These are phyloP conservation scores for Sarotherodon lohbergeri DNA, from an alignment of 2,113 vertebrate species.

Conservation along the genomic window DNA sequence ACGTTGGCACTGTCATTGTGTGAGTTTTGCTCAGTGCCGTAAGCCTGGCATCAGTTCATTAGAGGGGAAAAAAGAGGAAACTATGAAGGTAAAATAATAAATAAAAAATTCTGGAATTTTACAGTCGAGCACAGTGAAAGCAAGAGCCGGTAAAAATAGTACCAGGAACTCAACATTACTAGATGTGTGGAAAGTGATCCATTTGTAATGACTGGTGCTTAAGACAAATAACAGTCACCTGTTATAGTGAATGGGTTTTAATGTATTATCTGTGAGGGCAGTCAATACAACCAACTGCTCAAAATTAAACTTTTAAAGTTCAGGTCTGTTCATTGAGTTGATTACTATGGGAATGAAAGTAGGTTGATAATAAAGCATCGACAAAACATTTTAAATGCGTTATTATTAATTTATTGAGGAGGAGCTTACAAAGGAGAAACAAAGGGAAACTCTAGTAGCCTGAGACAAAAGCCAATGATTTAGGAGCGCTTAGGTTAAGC, in stretches of 20 bases:
- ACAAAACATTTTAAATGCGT: background rate
- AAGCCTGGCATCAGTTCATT: background rate
- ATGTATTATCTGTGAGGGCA: slow-evolving; percentile 54
- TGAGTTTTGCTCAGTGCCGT: background rate
- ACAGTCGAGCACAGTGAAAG: background rate
- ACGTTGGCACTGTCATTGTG: background rate
- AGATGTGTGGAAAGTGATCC: background rate
- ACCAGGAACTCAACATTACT: background rate
- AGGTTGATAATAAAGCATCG: background rate
- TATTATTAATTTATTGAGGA: background rate
- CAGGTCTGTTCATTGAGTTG: background rate
- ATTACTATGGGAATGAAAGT: background rate
- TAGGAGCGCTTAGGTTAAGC: slow-evolving; percentile 1
- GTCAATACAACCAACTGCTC: slow-evolving; percentile 14
- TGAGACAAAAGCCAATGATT: background rate
- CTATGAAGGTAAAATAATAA: background rate
- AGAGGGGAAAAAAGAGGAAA: background rate
- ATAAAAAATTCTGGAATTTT: accelerated
- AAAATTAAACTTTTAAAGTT: slow-evolving; percentile 4
- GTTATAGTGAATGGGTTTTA: slow-evolving; percentile 33
- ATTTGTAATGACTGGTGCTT: background rate
- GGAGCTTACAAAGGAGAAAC: background rate
- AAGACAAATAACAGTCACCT: background rate
- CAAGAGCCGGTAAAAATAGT: background rate
- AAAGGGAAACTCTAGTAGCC: background rate